A percentile compares a stretch with the other conserved stretches of the same genome.
These are phyloP conservation scores for Harmothoe impar DNA, from an alignment of 2,888 invertebrate genomes.

Conservation along the genomic window DNA sequence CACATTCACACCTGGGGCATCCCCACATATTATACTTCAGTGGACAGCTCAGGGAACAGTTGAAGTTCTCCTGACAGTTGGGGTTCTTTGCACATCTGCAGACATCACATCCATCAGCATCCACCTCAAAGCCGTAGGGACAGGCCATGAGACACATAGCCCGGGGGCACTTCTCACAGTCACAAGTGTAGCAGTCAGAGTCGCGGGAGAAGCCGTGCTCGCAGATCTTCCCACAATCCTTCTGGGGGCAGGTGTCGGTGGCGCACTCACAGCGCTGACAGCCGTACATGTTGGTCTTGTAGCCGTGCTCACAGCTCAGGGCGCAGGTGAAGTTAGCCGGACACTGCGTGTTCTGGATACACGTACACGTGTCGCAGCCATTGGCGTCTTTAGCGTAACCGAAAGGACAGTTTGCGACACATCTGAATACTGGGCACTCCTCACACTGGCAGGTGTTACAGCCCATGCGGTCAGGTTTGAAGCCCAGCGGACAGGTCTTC, in stretches of 20 bases:
- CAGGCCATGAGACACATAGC: conserved; percentile 1
- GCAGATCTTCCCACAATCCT: background rate
- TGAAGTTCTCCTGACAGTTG: background rate
- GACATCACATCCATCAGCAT: conserved; percentile 39
- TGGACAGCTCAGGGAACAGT: background rate
- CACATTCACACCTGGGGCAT: background rate
- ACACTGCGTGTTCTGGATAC: background rate
- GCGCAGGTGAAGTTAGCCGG: conserved; percentile 2
- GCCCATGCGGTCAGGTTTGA: background rate
- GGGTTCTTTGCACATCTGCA: conserved; percentile 14
- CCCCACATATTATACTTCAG: background rate
- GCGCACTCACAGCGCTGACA: conserved; percentile 44
- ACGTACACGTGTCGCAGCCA: conserved; percentile 47
- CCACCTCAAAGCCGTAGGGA: background rate
- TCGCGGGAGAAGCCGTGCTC: background rate
- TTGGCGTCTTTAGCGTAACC: conserved; percentile 15
- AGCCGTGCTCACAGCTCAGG: conserved; percentile 24
- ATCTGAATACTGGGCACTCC: background rate
- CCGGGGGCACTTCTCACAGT: conserved; percentile 12
- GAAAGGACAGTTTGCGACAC: background rate
- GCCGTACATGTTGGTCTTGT: conserved; percentile 28
- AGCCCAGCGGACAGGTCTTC: background rate
- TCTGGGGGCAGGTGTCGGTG: background rate
- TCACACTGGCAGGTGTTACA: conserved; percentile 6
- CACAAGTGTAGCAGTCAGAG: background rate